A percentile compares a stretch with the other conserved stretches of the same genome.
These are phyloP conservation scores for Pseudomyrmex cubaensis DNA, from an alignment of 1,140 invertebrate genomes.

Conservation along the genomic window DNA sequence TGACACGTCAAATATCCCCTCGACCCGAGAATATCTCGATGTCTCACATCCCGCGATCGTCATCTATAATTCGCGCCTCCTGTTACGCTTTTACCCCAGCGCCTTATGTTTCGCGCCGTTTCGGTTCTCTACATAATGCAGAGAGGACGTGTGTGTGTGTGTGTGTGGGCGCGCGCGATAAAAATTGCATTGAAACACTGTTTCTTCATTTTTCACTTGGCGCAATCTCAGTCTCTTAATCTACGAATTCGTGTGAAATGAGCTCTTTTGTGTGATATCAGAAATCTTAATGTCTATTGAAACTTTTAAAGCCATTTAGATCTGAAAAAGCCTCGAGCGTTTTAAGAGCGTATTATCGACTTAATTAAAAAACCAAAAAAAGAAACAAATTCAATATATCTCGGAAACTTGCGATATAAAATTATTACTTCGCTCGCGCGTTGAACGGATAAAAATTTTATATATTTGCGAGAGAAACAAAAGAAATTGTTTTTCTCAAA, in stretches of 20 bases:
- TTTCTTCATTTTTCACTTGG: not conserved
- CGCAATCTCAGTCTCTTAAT: constrained; percentile 1
- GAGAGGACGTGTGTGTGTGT: no score
- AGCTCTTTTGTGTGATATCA: constrained; percentile 24
- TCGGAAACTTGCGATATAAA: no score
- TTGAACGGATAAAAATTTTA: no score
- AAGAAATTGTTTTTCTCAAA: not conserved
- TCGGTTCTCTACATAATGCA: not conserved
- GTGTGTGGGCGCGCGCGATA: not conserved
- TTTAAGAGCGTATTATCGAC: constrained; percentile 17
- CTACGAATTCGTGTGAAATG: not conserved
- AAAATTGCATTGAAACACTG: not conserved
- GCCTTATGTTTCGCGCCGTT: not conserved
- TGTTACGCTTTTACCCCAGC: no score
- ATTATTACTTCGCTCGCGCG: no score
- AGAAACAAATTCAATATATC: no score
- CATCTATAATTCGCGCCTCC: not conserved
- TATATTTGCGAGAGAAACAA: not conserved
- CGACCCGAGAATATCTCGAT: not conserved
- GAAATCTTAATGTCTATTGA: constrained; percentile 27
- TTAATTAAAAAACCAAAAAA: not conserved
- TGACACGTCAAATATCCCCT: not conserved
- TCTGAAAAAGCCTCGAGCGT: not conserved
- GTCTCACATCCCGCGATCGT: not conserved
- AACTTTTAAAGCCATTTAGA: constrained; percentile 33